Evolutionary conservation across 2,888 invertebrate genomes (phyloP).

Genomic region (Pseudolycoriella hygida): DNA sequence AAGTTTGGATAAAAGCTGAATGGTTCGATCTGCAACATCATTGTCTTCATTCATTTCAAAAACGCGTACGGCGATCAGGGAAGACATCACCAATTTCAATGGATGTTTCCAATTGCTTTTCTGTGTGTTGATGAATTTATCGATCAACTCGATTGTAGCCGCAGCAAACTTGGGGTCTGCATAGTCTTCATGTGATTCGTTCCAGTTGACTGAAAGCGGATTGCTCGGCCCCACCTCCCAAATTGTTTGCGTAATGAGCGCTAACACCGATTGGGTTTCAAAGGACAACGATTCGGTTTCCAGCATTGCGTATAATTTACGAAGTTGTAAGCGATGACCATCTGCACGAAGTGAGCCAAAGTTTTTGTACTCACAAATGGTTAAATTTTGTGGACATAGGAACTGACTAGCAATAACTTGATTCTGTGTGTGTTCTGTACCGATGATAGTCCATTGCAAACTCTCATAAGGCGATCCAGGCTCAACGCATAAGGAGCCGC

Average conservation of each 20-base stretch:
- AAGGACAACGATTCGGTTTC: slow-evolving; percentile 1
- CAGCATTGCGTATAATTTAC: slow-evolving; percentile 3
- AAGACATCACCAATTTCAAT: neutral
- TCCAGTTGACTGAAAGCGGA: slow-evolving; percentile 36
- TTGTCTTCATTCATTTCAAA: neutral
- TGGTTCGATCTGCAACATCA: neutral
- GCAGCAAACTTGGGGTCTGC: neutral
- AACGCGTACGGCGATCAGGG: neutral
- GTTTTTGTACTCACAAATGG: neutral
- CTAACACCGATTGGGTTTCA: slow-evolving; percentile 11
- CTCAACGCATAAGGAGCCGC: neutral
- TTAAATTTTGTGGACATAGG: neutral
- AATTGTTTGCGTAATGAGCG: slow-evolving; percentile 26
- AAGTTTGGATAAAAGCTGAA: neutral
- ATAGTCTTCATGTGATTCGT: slow-evolving; percentile 15
- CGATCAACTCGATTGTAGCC: neutral
- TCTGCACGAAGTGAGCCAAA: slow-evolving; percentile 1
- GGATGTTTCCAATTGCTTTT: slow-evolving; percentile 2
- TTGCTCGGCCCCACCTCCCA: slow-evolving; percentile 30
- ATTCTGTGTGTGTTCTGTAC: neutral
- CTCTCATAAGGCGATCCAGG: neutral
- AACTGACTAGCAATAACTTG: neutral
- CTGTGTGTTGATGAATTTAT: neutral
- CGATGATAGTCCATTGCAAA: neutral
- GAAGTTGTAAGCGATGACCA: neutral